Base-by-base conservation (phyloP, 2,888 invertebrate species). In the Camponotus fellah region DNA sequence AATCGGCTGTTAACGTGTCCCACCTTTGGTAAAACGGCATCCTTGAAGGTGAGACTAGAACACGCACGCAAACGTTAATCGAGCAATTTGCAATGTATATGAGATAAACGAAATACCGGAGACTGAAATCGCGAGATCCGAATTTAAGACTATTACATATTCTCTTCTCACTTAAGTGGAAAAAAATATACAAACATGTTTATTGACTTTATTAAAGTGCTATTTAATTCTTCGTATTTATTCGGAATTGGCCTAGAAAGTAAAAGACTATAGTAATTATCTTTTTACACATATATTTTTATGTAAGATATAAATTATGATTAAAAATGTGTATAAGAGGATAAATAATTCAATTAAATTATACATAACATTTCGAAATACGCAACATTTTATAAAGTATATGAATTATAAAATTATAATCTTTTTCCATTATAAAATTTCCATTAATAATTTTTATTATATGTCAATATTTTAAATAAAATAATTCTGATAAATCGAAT, bases 1-100 rank as follows among this genome's bases (percentile, higher is more conserved):
- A 98, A 98, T 94, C 96, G 97, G 90, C 95, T 98, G 76, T 96
- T 97, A 87, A 96, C 96, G 43, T 97, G 97, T 72, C 98, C 98
- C 0, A 96, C 96, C 93, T 96, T 98, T 91, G 97, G 97, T n/a
- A 97, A 97, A 93, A 96, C 97, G 91, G 95, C 96, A 49, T 96
- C 97, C 3, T 95, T 98, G 5, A 97, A 97, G 95, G 97, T 95
- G 92, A 91, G 74, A 49, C 8, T 26, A 53, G 3, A 21, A 46
- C 40, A 72, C 12, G 21, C 3, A n/a, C 21, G 34, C 21, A 43
- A 83, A 26, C 62, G 34, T 60, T 2, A 26, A 37, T 75, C n/a
- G 14, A 74, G 37, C 46, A 43, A 43, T 26, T 58, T 26, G 17
- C 21, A 53, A 53, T n/a, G 53, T 53, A 53, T 8, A 8, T n/a